Evolutionary conservation across 2,888 invertebrate genomes (phyloP).

Genomic region (Myathropa florea): DNA sequence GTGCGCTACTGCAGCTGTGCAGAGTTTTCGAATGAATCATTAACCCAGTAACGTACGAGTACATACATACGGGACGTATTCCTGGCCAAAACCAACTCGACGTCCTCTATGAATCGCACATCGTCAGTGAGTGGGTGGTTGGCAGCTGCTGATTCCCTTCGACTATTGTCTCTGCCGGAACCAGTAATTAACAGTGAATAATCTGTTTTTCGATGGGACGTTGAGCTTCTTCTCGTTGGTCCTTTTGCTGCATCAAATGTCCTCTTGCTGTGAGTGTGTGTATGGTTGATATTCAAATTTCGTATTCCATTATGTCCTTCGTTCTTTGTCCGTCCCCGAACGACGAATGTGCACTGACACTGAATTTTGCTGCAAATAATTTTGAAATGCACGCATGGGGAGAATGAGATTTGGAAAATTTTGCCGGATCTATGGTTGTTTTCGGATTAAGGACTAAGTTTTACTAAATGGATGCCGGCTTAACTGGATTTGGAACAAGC

Average conservation of each 20-base stretch:
- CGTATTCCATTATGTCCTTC: constrained; percentile 45
- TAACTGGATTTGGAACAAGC: no score
- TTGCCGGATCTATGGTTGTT: no score
- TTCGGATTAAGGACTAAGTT: no score
- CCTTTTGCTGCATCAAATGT: background rate
- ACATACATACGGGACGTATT: background rate
- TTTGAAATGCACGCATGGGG: background rate
- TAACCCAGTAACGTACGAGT: constrained; percentile 24
- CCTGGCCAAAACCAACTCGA: background rate
- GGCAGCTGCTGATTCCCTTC: background rate
- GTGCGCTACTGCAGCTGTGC: constrained; percentile 42
- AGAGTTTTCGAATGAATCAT: constrained; percentile 47
- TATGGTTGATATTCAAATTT: constrained; percentile 36
- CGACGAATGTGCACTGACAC: background rate
- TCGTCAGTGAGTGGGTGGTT: constrained; percentile 16
- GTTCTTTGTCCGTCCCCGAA: background rate
- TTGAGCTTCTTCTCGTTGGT: constrained; percentile 4
- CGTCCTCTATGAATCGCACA: background rate
- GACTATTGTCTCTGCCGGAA: constrained; percentile 44
- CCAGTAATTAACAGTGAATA: constrained; percentile 68
- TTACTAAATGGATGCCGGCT: background rate
- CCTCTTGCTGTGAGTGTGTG: no score
- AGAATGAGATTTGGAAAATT: background rate
- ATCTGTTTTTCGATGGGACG: constrained; percentile 49
- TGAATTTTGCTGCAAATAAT: background rate